Conservation (phyloP, 2,113 vertebrate genomes). For the Bambusicola thoracicus region DNA sequence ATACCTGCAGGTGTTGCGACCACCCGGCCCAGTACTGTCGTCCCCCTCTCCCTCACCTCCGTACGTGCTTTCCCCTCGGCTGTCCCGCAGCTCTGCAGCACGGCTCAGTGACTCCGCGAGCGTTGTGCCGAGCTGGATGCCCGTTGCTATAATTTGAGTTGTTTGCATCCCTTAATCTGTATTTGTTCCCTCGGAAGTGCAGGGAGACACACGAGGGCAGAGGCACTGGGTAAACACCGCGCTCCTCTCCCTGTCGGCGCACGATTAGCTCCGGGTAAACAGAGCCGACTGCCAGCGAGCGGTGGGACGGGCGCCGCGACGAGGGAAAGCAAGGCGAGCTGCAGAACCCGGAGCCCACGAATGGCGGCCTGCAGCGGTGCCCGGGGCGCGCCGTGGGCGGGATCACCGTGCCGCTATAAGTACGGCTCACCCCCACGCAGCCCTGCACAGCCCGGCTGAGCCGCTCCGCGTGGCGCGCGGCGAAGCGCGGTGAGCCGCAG, state of each 20-base stretch:
- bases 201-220: slow-evolving; percentile 50
- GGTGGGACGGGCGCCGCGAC: neutral
- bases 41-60: neutral
- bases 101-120: neutral
- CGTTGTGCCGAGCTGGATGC: neutral
- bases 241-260: neutral
- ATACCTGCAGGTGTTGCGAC: no score
- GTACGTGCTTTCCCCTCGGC: neutral
- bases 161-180: slow-evolving; percentile 62
- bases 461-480: fast-evolving
- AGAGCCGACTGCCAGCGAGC: neutral
- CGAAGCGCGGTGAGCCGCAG: fast-evolving
- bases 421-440: fast-evolving
- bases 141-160: slow-evolving; percentile 62
- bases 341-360: neutral
- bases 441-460: neutral
- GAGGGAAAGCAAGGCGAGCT: neutral
- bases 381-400: neutral
- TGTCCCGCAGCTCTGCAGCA: neutral
- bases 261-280: slow-evolving; percentile 43
- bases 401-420: neutral
- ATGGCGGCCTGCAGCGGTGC: neutral
- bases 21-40: no score
- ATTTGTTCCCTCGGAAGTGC: slow-evolving; percentile 58
- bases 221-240: slow-evolving; percentile 50